These are phyloP conservation scores for Platyscapa corneri DNA, from an alignment of 1,140 invertebrate species.

Conservation along the genomic window DNA sequence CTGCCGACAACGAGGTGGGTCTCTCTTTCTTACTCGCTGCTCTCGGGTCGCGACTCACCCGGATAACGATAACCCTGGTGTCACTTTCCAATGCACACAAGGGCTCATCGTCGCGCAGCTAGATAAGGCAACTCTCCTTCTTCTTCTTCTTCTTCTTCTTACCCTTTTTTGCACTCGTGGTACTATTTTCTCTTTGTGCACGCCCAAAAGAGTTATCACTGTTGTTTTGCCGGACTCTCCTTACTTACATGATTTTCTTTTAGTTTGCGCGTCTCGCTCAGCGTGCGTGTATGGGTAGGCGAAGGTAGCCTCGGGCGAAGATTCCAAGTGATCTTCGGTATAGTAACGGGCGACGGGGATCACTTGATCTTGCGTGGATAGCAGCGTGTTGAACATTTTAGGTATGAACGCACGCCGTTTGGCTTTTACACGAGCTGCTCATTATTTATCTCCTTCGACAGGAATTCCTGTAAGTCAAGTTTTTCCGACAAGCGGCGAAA, in stretches of 20 bases:
- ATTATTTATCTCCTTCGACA: constrained; percentile 26
- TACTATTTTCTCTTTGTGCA: constrained; percentile 17
- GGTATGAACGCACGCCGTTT: neutral
- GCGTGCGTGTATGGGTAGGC: neutral
- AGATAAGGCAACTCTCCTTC: neutral
- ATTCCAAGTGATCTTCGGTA: neutral
- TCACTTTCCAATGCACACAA: constrained; percentile 14
- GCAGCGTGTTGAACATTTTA: neutral
- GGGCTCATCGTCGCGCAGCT: neutral
- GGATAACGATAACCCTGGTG: constrained; percentile 59
- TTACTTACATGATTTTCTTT: neutral
- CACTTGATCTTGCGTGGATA: neutral
- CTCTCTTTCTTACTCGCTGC: neutral
- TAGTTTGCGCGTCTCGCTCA: no score
- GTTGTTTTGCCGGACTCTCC: neutral
- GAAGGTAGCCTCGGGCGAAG: neutral
- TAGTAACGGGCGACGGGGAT: neutral
- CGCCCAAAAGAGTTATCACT: constrained; percentile 41
- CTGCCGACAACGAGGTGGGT: constrained; percentile 57
- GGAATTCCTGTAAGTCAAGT: neutral
- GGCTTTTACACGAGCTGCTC: neutral
- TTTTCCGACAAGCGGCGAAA: neutral
- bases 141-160: neutral
- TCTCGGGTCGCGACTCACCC: constrained; percentile 63
- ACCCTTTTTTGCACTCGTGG: neutral